Evolutionary conservation across 2,888 invertebrate species (phyloP).

Genomic region (Drosophila buzzatii): DNA sequence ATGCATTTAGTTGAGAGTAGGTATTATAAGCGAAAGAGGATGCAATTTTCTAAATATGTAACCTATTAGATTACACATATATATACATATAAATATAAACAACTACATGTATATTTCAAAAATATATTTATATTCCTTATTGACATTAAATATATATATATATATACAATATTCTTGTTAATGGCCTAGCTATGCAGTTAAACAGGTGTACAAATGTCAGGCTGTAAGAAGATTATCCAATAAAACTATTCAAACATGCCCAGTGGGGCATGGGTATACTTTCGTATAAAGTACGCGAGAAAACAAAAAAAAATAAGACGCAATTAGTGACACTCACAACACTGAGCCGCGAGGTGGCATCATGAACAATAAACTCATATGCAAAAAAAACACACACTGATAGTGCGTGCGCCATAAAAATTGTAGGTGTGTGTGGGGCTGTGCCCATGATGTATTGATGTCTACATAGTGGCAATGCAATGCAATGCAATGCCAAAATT

Average conservation of each 20-base stretch:
- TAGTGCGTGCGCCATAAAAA: constrained; percentile 17
- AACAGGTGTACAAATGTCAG: constrained; percentile 37
- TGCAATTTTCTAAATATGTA: constrained; percentile 27
- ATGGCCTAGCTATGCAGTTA: not conserved
- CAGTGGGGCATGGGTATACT: constrained; percentile 13
- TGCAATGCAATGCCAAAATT: constrained; percentile 28
- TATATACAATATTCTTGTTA: not conserved
- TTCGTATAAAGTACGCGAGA: constrained; percentile 29
- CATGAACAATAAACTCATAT: constrained; percentile 40
- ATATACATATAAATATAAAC: not conserved
- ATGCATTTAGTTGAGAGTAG: constrained; percentile 15
- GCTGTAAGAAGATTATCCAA: constrained; percentile 38
- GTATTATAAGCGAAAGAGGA: constrained; percentile 10
- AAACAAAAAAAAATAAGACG: constrained; percentile 66
- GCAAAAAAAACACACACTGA: constrained; percentile 38
- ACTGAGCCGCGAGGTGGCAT: constrained; percentile 33
- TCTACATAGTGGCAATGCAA: constrained; percentile 5
- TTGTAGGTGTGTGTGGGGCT: constrained; percentile 26
- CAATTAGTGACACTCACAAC: constrained; percentile 59
- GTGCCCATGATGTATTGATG: constrained; percentile 18
- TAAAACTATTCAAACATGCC: constrained; percentile 42
- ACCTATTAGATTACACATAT: constrained; percentile 6
- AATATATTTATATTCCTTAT: not conserved
- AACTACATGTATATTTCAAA: not conserved
- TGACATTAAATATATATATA: not conserved